Conservation (phyloP, 2,113 vertebrate genomes). For the Epinephelus moara region DNA sequence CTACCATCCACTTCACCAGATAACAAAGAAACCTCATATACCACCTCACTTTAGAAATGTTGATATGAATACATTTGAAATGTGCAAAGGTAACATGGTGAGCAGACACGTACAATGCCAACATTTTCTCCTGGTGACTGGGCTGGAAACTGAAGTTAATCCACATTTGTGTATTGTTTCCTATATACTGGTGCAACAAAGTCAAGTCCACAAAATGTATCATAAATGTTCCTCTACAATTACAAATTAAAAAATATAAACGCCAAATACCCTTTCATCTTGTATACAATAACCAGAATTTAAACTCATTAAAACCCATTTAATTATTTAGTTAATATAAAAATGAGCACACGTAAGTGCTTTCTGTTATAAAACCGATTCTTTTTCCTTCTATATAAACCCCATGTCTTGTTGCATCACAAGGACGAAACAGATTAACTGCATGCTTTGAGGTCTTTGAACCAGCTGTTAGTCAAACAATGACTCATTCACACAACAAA, state of each 20-base stretch:
- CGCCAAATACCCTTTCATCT: background rate
- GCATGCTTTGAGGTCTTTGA: background rate
- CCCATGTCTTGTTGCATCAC: background rate
- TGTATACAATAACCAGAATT: background rate
- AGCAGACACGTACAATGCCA: no score
- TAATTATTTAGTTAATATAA: background rate
- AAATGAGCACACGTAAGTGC: background rate
- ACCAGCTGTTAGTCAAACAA: slow-evolving; percentile 31
- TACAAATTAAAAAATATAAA: background rate
- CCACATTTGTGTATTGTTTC: background rate
- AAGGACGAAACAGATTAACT: background rate
- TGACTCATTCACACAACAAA: background rate
- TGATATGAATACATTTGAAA: no score
- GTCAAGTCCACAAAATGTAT: background rate
- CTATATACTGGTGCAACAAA: background rate
- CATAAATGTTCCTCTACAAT: background rate
- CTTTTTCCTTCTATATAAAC: background rate
- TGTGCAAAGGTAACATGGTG: no score
- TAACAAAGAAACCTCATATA: no score
- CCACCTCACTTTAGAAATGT: no score
- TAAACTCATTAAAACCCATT: background rate
- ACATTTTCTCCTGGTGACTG: no score
- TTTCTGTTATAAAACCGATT: background rate
- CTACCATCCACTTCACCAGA: no score
- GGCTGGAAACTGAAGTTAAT: no score